Percentiles rank a stretch among this genome's conserved stretches.
Evolutionary conservation across 2,888 invertebrate genomes (phyloP).

Genomic region (Liopterus haemorrhoidalis): DNA sequence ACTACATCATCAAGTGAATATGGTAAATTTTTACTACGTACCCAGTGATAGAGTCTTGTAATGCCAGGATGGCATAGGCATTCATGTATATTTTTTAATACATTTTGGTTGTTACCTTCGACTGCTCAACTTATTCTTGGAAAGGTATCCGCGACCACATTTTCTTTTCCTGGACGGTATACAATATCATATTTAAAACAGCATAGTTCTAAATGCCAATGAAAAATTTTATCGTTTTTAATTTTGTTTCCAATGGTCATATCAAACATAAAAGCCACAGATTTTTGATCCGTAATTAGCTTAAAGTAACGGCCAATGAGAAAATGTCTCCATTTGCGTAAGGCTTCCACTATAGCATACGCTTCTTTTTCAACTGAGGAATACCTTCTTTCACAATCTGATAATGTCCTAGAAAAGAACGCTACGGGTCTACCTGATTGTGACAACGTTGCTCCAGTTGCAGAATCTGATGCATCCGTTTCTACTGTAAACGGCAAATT

Average conservation of each 20-base stretch:
- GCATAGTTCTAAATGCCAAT: slow-evolving; percentile 23
- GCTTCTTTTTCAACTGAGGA: slow-evolving; percentile 30
- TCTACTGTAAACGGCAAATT: slow-evolving; percentile 6
- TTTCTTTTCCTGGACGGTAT: slow-evolving; percentile 2
- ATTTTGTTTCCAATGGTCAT: slow-evolving; percentile 14
- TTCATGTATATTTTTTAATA: background rate
- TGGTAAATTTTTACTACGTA: background rate
- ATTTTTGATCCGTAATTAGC: slow-evolving; percentile 24
- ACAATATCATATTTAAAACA: slow-evolving; percentile 19
- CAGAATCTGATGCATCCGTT: slow-evolving; percentile 1
- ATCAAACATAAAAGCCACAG: slow-evolving; percentile 21
- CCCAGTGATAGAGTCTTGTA: slow-evolving; percentile 1
- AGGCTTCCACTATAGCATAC: slow-evolving; percentile 26
- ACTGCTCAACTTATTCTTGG: background rate
- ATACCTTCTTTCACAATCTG: slow-evolving; percentile 19
- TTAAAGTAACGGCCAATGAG: slow-evolving; percentile 24
- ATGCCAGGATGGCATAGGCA: background rate
- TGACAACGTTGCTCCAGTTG: background rate
- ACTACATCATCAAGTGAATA: background rate
- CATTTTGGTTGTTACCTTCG: background rate
- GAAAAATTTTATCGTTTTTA: slow-evolving; percentile 24
- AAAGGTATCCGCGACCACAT: slow-evolving; percentile 15
- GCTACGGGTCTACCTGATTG: slow-evolving; percentile 6
- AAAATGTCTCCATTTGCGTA: slow-evolving; percentile 27
- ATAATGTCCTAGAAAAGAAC: slow-evolving; percentile 21